A percentile compares a stretch with the other conserved stretches of the same genome.
phyloP scores from a whole-genome alignment of 1,140 invertebrate species.

The Diploscapter pachys region DNA sequence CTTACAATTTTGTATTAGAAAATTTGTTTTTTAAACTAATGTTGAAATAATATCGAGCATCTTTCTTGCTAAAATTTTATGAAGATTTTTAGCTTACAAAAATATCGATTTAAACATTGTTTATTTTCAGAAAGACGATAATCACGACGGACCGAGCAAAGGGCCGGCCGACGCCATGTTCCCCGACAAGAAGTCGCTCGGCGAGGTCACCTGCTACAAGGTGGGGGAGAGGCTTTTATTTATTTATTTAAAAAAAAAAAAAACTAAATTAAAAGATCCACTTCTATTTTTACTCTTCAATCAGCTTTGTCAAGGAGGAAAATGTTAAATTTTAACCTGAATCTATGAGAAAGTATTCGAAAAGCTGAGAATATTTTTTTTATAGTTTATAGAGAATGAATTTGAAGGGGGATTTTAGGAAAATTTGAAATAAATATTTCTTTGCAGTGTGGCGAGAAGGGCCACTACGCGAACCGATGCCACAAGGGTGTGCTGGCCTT shows the following conservation, averaged over 20 bases:
- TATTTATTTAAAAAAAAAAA: background rate
- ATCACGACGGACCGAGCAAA: constrained; percentile 13
- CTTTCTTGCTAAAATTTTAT: background rate
- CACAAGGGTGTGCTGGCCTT: constrained; percentile 69
- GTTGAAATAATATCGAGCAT: background rate
- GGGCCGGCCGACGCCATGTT: constrained; percentile 27
- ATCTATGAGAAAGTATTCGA: no score
- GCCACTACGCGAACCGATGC: constrained; percentile 98
- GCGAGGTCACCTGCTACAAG: constrained; percentile 58
- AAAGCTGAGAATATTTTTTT: no score
- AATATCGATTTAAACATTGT: background rate
- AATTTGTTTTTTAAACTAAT: background rate
- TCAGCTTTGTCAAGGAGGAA: no score
- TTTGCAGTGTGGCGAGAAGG: constrained; percentile 82
- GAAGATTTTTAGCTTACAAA: background rate
- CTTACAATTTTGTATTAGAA: no score
- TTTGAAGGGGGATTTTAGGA: background rate
- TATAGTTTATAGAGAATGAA: no score
- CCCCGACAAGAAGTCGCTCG: constrained; percentile 40
- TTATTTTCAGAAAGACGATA: constrained; percentile 32
- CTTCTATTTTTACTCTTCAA: no score
- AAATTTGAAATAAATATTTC: constrained; percentile 59
- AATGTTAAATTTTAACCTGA: no score
- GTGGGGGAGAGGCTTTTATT: constrained; percentile 28
- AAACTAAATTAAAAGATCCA: no score